A percentile compares a stretch with the other conserved stretches of the same genome.
Conservation (phyloP, 2,888 invertebrate species). For the Agrotis exclamationis region DNA sequence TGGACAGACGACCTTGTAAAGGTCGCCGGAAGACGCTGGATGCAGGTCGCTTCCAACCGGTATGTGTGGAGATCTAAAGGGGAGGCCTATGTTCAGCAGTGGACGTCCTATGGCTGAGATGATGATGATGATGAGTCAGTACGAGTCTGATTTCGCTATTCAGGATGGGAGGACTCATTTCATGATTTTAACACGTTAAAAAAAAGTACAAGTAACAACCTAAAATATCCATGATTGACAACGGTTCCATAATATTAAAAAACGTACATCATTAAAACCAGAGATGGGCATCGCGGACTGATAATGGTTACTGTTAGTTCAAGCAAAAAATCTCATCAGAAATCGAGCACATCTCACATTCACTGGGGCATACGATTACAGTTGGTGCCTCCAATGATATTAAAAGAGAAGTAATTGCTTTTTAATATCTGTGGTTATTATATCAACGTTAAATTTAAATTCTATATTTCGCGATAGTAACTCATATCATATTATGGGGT, state of each 20-base stretch:
- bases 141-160: too few species aligned
- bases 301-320: slow-evolving; percentile 62
- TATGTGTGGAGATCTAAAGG: too few species aligned
- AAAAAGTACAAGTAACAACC: neutral
- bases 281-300: slow-evolving; percentile 33
- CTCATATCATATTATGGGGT: too few species aligned
- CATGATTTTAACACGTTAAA: too few species aligned
- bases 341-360: slow-evolving; percentile 42
- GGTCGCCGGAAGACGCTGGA: too few species aligned
- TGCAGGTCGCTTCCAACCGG: too few species aligned
- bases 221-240: slow-evolving; percentile 53
- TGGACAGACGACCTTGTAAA: too few species aligned
- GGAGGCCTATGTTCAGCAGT: too few species aligned
- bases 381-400: slow-evolving; percentile 24
- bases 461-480: too few species aligned
- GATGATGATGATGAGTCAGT: too few species aligned
- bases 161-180: too few species aligned
- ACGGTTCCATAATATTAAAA: slow-evolving; percentile 53
- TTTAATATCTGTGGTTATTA: slow-evolving; percentile 21
- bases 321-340: slow-evolving; percentile 64
- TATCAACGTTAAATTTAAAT: neutral
- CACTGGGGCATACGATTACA: slow-evolving; percentile 45
- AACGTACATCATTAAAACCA: slow-evolving; percentile 54
- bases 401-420: slow-evolving; percentile 44
- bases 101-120: too few species aligned